phyloP scores from a whole-genome alignment of 2,113 vertebrate species.

The Helogale parvula region DNA sequence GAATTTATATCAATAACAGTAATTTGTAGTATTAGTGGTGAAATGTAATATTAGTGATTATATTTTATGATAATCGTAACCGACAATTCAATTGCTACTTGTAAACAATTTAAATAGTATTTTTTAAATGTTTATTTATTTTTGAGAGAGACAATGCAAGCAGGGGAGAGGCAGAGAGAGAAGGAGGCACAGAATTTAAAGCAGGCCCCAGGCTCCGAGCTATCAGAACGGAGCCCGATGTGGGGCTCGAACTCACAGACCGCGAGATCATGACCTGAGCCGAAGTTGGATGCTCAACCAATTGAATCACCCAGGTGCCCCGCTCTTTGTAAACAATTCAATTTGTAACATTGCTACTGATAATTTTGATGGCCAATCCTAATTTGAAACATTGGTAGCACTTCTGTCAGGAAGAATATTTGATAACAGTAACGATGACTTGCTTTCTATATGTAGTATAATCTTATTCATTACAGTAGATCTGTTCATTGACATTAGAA shows the following conservation, averaged over 20 bases:
- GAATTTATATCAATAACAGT: slow-evolving; percentile 16
- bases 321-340: slow-evolving; percentile 28
- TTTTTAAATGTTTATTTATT: too few species aligned
- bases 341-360: slow-evolving; percentile 32
- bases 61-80: slow-evolving; percentile 37
- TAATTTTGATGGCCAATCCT: slow-evolving; percentile 34
- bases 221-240: too few species aligned
- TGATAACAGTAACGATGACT: slow-evolving; percentile 41
- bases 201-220: too few species aligned
- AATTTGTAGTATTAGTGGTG: slow-evolving; percentile 38
- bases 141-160: too few species aligned
- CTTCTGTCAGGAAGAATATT: slow-evolving; percentile 47
- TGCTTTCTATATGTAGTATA: slow-evolving; percentile 35
- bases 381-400: slow-evolving; percentile 59
- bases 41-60: slow-evolving; percentile 53
- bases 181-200: too few species aligned
- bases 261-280: too few species aligned
- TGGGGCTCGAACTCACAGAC: too few species aligned
- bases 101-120: slow-evolving; percentile 15
- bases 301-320: too few species aligned
- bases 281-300: too few species aligned
- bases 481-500: slow-evolving; percentile 48
- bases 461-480: slow-evolving; percentile 9
- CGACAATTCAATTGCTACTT: slow-evolving; percentile 31
- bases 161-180: too few species aligned